Conservation (phyloP, 2,888 invertebrate species). For the Acrobasis consociella region DNA sequence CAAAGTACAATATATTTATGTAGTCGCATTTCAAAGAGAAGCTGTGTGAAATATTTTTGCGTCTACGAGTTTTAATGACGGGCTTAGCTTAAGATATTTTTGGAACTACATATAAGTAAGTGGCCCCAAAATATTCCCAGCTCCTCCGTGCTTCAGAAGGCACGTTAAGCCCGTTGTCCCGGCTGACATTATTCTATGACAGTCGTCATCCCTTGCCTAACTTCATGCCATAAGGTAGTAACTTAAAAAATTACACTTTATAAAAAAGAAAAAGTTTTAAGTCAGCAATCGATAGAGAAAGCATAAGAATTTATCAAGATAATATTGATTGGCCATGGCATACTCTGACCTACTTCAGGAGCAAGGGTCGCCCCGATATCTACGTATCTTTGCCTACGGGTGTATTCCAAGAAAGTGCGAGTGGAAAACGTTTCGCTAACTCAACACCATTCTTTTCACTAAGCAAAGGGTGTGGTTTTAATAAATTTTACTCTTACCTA, state of each 20-base stretch:
- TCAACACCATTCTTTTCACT: background rate
- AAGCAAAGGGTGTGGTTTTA: background rate
- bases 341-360: conserved; percentile 24
- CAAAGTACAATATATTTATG: too few relatives aligned
- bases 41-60: too few relatives aligned
- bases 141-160: too few relatives aligned
- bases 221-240: too few relatives aligned
- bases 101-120: too few relatives aligned
- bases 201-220: background rate
- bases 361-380: conserved; percentile 17
- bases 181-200: background rate
- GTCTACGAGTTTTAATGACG: too few relatives aligned
- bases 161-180: too few relatives aligned
- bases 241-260: too few relatives aligned
- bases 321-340: conserved; percentile 20
- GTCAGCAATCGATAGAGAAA: background rate
- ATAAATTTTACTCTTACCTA: background rate
- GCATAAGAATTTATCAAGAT: conserved; percentile 11
- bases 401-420: conserved; percentile 8
- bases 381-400: conserved; percentile 14
- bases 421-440: conserved; percentile 6
- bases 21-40: too few relatives aligned
- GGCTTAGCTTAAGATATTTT: too few relatives aligned
- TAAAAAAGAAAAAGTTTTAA: background rate
- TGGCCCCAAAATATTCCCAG: too few relatives aligned